Evolutionary conservation across 2,113 vertebrate species (phyloP).

Genomic region (Nibea coibor): DNA sequence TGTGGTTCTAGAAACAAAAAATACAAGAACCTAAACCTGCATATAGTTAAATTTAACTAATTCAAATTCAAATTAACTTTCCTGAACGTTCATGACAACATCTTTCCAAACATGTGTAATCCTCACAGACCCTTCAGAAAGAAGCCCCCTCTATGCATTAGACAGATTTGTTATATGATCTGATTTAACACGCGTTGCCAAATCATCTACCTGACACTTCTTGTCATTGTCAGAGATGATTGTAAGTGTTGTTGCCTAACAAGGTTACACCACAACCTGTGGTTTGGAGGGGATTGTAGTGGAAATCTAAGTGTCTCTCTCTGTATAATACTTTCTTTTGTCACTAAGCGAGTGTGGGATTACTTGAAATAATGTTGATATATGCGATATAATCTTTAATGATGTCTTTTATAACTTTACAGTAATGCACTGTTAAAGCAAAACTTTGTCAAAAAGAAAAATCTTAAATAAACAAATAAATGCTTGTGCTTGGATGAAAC

Average conservation of each 20-base stretch:
- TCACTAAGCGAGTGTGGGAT: conserved; percentile 8
- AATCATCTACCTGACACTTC: conserved; percentile 56
- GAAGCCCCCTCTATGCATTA: neutral
- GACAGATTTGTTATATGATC: neutral
- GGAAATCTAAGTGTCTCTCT: conserved; percentile 52
- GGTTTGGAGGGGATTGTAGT: conserved; percentile 51
- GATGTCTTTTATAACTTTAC: conserved; percentile 14
- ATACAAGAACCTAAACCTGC: neutral
- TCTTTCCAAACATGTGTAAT: neutral
- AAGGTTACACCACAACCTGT: conserved; percentile 66
- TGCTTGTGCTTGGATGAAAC: conserved; percentile 19
- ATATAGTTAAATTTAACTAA: neutral
- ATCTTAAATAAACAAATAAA: conserved; percentile 31
- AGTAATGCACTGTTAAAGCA: conserved; percentile 2
- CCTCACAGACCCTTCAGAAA: neutral
- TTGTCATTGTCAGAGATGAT: conserved; percentile 51
- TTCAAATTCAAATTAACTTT: neutral
- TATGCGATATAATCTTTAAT: neutral
- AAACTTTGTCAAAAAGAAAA: neutral
- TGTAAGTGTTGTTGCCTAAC: conserved; percentile 70
- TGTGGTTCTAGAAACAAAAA: neutral
- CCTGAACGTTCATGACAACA: neutral
- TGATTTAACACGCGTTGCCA: conserved; percentile 45
- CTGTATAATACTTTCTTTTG: conserved; percentile 8
- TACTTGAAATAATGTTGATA: conserved; percentile 47